Base-by-base conservation (phyloP, 1,140 invertebrate genomes). In the Hylaeus anthracinus region DNA sequence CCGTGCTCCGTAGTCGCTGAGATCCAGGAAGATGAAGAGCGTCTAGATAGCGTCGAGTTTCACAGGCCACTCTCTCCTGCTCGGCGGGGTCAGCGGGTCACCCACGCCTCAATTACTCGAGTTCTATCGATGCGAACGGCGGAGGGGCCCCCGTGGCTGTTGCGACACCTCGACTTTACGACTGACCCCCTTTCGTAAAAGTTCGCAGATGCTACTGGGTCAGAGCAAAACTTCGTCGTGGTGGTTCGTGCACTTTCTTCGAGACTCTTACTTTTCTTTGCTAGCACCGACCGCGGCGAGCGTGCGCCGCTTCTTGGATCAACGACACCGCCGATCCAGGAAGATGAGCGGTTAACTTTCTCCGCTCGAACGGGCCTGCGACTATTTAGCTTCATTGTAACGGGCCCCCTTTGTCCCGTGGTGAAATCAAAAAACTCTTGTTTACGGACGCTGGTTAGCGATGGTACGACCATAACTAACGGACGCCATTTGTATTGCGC, bases 11-110 rank as follows among this genome's bases (percentile, higher is more conserved):
- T 56, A 64, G 51, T 70, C 45, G 56, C 3, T 2, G 66, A 70
- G 66, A 82, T 75, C 73, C 72, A 82, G 82, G 79, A 80, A 86
- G 84, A 86, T 76, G 81, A 86, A 81, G 67, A 86, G 63, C 58
- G 51, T 14, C 26, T 37, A 69, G 61, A 79, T 51, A 78, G 56
- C 43, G 26, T 63, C 41, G 56, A 63, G 72, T 86, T 86, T 82
- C 72, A 65, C 85, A 55, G 51, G 48, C 71, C 39, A 71, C 78
- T 74, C 82, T 81, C 65, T 71, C 60, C 26, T 56, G 14, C 45
- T 73, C 26, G 39, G n/a, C 48, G 9, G 26, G 82, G 82, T 84
- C 77, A 53, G 60, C 41, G 10, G 82, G 69, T 81, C 67, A 84
- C 60, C 71, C 75, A 80, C 51, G 71, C 66, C 66, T 83, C 66